A percentile compares a stretch with the other conserved stretches of the same genome.
phyloP scores from a whole-genome alignment of 2,888 invertebrate genomes.

The Drosophila infuscata region DNA sequence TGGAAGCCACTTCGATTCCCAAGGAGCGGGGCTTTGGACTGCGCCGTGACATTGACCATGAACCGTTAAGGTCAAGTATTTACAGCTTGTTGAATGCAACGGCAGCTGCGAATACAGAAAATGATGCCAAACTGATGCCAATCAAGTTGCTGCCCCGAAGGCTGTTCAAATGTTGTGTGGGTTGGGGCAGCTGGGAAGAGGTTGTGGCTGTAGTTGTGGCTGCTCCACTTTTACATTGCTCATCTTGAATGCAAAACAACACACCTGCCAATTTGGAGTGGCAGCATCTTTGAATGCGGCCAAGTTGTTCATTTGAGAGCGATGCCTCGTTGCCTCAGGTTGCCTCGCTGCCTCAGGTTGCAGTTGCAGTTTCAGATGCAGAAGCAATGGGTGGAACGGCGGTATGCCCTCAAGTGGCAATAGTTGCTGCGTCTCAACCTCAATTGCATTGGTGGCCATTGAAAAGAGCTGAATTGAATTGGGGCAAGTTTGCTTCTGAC shows the following conservation, averaged over 20 bases:
- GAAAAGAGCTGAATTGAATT: conserved; percentile 22
- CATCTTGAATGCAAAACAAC: conserved; percentile 46
- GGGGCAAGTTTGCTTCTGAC: conserved; percentile 3
- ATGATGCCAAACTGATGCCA: conserved; percentile 23
- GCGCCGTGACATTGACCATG: conserved; percentile 63
- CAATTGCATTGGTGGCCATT: conserved; percentile 40
- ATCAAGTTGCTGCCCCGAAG: conserved; percentile 31
- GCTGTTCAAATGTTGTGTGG: conserved; percentile 19
- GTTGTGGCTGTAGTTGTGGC: neutral
- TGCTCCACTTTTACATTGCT: conserved; percentile 1
- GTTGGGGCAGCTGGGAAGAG: too few relatives aligned
- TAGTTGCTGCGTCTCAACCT: conserved; percentile 1
- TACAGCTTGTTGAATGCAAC: conserved; percentile 70
- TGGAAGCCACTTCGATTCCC: neutral
- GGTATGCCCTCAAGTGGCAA: conserved; percentile 25
- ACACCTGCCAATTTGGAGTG: conserved; percentile 55
- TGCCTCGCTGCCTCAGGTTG: conserved; percentile 12
- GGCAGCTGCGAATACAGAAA: conserved; percentile 10
- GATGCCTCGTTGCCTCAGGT: neutral
- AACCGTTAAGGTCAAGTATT: conserved; percentile 54
- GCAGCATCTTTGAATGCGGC: conserved; percentile 34
- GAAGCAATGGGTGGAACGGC: conserved; percentile 10
- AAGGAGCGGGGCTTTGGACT: conserved; percentile 5
- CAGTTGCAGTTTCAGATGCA: neutral
- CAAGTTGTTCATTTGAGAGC: conserved; percentile 29